Conservation (phyloP, 2,113 vertebrate genomes). For the Mus spicilegus region DNA sequence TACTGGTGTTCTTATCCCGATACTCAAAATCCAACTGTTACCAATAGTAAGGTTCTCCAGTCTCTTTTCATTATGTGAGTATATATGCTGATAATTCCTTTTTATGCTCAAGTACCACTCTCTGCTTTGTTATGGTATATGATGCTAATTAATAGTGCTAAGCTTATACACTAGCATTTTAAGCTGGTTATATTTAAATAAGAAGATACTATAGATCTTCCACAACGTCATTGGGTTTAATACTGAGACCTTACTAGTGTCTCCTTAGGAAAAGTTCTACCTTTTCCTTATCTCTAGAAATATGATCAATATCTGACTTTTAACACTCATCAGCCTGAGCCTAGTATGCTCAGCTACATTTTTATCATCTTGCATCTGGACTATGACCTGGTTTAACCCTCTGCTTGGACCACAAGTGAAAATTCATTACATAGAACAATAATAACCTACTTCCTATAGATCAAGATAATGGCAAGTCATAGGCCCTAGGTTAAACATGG, state of each 20-base stretch:
- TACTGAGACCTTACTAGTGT: not conserved
- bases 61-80: not conserved
- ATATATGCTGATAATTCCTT: not conserved
- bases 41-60: not conserved
- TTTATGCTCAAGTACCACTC: not conserved
- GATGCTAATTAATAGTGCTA: not conserved
- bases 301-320: not conserved
- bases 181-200: not conserved
- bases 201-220: not conserved
- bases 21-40: slow-evolving; percentile 9
- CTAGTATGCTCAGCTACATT: not conserved
- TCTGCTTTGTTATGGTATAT: not conserved
- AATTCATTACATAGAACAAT: not conserved
- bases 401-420: not conserved
- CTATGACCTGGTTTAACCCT: not conserved
- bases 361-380: not conserved
- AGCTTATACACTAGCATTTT: not conserved
- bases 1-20: not conserved
- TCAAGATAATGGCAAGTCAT: not conserved
- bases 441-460: not conserved
- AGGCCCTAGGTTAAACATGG: not conserved
- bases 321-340: not conserved
- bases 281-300: not conserved
- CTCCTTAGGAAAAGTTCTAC: not conserved
- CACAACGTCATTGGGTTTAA: not conserved